Conservation (phyloP, 2,888 invertebrate species). For the Eremobia ochroleuca region DNA sequence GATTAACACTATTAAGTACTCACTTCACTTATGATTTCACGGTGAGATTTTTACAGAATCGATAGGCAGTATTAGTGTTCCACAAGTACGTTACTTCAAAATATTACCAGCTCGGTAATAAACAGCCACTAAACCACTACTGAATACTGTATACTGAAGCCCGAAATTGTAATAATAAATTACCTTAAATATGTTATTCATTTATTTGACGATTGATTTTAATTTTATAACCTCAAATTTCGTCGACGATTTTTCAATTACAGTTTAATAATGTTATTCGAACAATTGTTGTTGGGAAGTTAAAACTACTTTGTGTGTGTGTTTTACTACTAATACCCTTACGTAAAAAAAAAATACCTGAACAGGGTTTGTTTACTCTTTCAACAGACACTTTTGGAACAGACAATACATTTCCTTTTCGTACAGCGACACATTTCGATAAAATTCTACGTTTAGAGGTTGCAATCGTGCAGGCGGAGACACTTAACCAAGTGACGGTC, state of each 20-base stretch:
- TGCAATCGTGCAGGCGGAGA: constrained; percentile 39
- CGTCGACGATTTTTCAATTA: not conserved
- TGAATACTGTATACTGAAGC: too few relatives aligned
- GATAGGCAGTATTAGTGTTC: too few relatives aligned
- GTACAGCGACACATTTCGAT: constrained; percentile 12
- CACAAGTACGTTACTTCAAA: too few relatives aligned
- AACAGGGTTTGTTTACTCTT: not conserved
- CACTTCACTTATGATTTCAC: too few relatives aligned
- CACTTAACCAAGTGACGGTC: constrained; percentile 54
- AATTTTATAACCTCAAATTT: not conserved
- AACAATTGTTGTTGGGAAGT: not conserved
- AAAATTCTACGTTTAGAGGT: constrained; percentile 30
- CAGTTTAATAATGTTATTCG: not conserved
- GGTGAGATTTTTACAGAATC: too few relatives aligned
- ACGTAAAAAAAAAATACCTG: not conserved
- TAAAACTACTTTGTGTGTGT: too few relatives aligned
- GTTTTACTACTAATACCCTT: too few relatives aligned
- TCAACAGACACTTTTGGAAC: not conserved
- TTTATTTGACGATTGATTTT: not conserved
- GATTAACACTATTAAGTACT: too few relatives aligned
- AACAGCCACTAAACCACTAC: too few relatives aligned
- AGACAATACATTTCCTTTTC: not conserved
- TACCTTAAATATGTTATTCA: not conserved
- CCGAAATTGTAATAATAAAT: not conserved
- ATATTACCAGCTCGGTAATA: too few relatives aligned